These are phyloP conservation scores for Petrocephalus schoutedeni DNA, from an alignment of 2,797 vertebrate species.

Conservation along the genomic window DNA sequence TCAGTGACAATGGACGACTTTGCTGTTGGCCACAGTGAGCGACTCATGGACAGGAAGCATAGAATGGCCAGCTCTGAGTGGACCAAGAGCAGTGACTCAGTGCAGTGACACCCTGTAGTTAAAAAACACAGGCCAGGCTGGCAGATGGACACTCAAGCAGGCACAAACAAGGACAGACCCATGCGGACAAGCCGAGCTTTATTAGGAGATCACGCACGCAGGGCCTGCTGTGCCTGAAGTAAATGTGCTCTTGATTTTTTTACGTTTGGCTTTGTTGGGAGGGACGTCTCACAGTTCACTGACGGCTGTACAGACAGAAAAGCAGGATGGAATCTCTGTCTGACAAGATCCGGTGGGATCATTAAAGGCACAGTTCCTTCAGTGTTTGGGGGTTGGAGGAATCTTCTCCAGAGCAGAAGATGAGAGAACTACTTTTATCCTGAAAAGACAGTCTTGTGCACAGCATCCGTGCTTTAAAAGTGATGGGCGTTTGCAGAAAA, in stretches of 20 bases:
- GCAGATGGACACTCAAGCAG: neutral
- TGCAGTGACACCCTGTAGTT: neutral
- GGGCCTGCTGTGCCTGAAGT: neutral
- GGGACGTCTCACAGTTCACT: neutral
- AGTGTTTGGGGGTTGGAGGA: neutral
- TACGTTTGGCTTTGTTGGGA: neutral
- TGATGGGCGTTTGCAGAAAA: neutral
- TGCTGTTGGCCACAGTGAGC: neutral
- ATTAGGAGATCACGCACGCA: slow-evolving; percentile 14
- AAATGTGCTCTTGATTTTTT: neutral
- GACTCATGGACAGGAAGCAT: slow-evolving; percentile 1
- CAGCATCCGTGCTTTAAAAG: neutral
- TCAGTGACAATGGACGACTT: neutral
- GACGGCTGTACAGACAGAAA: slow-evolving; percentile 19
- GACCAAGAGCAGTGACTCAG: neutral
- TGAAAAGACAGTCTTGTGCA: neutral
- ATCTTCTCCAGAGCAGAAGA: neutral
- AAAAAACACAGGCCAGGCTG: neutral
- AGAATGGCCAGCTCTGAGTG: slow-evolving; percentile 1
- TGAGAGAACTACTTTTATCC: neutral
- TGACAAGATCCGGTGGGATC: neutral
- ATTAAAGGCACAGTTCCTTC: neutral
- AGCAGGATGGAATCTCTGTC: neutral
- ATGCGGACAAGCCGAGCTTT: slow-evolving; percentile 22
- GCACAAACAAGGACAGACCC: neutral